Conservation (phyloP, 2,113 vertebrate genomes). For the Daphoenositta chrysoptera region DNA sequence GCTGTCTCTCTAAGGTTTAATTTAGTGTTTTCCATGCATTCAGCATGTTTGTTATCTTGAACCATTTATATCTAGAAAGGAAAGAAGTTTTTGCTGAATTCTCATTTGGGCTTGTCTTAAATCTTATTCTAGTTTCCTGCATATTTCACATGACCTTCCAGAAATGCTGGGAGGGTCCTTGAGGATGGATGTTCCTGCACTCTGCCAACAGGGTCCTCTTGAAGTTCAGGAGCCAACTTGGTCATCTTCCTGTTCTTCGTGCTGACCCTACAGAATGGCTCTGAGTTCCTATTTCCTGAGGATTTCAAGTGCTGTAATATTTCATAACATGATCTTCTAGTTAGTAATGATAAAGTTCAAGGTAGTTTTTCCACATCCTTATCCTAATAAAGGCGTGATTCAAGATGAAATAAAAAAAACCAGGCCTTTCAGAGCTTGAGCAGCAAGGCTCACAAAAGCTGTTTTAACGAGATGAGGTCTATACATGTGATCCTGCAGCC, state of each 20-base stretch:
- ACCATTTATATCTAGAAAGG: conserved; percentile 42
- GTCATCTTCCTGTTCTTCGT: not conserved
- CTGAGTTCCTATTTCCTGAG: conserved; percentile 17
- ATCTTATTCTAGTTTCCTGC: conserved; percentile 46
- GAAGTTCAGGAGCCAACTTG: not conserved
- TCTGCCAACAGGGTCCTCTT: not conserved
- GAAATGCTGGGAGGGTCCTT: not conserved
- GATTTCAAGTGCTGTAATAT: not conserved
- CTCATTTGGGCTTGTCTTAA: conserved; percentile 18
- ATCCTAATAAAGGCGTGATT: not conserved
- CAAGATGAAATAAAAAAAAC: not conserved
- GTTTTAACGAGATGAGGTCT: not conserved
- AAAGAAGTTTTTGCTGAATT: conserved; percentile 50
- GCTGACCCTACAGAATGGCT: not conserved
- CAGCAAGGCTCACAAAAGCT: not conserved
- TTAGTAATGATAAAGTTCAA: conserved; percentile 24
- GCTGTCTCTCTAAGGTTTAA: not conserved
- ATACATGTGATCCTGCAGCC: not conserved
- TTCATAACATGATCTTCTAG: not conserved
- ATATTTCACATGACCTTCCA: conserved; percentile 30
- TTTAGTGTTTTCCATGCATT: conserved; percentile 5
- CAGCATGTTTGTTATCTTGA: conserved; percentile 27
- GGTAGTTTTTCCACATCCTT: not conserved
- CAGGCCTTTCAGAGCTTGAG: not conserved
- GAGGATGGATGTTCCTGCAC: not conserved